Evolutionary conservation across 2,113 vertebrate genomes (phyloP).

Genomic region (Rhinolophus sinicus): DNA sequence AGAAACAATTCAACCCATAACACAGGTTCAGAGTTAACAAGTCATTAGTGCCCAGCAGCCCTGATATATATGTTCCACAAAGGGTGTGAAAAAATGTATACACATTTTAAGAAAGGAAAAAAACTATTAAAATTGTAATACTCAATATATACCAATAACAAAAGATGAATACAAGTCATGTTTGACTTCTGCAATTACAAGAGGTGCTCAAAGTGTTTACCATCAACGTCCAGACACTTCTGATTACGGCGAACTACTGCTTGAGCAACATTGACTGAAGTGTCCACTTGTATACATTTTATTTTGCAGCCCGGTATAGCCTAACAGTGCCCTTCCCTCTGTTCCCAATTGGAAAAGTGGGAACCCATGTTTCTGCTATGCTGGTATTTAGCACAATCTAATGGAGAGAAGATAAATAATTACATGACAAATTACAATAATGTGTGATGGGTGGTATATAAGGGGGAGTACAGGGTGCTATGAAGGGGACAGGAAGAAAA

Average conservation of each 20-base stretch:
- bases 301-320: too few relatives aligned
- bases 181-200: too few relatives aligned
- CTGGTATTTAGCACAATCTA: neutral
- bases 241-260: too few relatives aligned
- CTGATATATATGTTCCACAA: neutral
- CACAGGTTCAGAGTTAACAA: neutral
- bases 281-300: too few relatives aligned
- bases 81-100: too few relatives aligned
- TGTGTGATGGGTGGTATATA: neutral
- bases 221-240: too few relatives aligned
- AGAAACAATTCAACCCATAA: neutral
- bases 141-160: too few relatives aligned
- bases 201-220: too few relatives aligned
- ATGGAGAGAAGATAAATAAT: neutral
- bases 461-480: accelerated
- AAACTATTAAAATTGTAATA: too few relatives aligned
- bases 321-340: neutral
- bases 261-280: too few relatives aligned
- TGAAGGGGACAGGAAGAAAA: neutral
- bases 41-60: neutral
- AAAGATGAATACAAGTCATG: too few relatives aligned
- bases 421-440: neutral
- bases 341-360: neutral
- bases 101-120: too few relatives aligned
- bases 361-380: neutral